Evolutionary conservation across 1,140 invertebrate species (phyloP).

Genomic region (Caenorhabditis brenneri): DNA sequence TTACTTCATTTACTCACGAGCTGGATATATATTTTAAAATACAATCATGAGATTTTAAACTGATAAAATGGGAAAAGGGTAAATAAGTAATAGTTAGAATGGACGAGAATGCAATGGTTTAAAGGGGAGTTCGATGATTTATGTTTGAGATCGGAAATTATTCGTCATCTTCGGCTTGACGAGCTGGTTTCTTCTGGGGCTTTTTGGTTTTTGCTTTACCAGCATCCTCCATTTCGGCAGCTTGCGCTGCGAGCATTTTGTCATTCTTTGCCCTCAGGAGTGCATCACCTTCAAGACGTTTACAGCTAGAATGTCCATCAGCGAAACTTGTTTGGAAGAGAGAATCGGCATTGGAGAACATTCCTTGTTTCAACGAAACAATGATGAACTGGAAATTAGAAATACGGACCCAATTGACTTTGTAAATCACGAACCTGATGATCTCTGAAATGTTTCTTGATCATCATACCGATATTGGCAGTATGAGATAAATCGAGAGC

Average conservation of each 20-base stretch:
- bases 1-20: neutral
- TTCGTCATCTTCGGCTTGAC: neutral
- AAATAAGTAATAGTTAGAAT: neutral
- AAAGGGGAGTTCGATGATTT: neutral
- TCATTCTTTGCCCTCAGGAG: neutral
- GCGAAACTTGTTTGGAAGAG: slow-evolving; percentile 92
- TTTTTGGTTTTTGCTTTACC: neutral
- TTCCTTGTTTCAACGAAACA: slow-evolving; percentile 97
- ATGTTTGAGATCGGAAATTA: neutral
- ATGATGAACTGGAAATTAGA: slow-evolving; percentile 83
- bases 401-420: neutral
- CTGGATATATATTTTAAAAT: neutral
- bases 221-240: neutral
- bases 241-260: neutral
- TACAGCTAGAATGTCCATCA: slow-evolving; percentile 90
- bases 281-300: slow-evolving; percentile 63
- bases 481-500: slow-evolving; percentile 97
- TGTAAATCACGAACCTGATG: slow-evolving; percentile 78
- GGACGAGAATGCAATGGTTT: neutral
- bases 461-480: slow-evolving; percentile 96
- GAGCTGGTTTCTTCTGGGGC: neutral
- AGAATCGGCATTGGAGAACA: slow-evolving; percentile 99
- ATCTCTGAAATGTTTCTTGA: slow-evolving; percentile 88
- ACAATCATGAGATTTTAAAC: neutral
- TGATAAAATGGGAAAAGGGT: neutral